Evolutionary conservation across 2,113 vertebrate species (phyloP).

Genomic region (Galbula dea): DNA sequence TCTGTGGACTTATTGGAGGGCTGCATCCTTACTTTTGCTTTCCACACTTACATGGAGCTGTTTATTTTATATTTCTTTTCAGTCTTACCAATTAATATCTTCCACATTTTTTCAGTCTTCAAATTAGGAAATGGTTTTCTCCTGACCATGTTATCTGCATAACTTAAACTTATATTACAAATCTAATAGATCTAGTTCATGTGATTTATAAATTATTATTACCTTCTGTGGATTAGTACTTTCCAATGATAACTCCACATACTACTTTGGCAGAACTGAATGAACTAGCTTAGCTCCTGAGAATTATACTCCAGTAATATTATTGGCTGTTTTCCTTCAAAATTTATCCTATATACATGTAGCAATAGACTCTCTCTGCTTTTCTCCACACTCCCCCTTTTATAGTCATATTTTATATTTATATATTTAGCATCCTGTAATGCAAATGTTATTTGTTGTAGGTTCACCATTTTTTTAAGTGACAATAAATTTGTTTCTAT

Average conservation of each 20-base stretch:
- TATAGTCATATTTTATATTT: not conserved
- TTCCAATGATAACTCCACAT: not conserved
- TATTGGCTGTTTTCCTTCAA: not conserved
- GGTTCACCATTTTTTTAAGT: not conserved
- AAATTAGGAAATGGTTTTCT: not conserved
- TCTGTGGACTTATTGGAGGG: not conserved
- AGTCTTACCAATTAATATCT: not conserved
- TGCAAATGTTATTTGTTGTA: not conserved
- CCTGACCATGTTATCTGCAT: accelerated
- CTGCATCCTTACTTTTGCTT: not conserved
- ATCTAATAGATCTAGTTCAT: not conserved
- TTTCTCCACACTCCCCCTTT: not conserved
- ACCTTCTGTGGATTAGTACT: not conserved
- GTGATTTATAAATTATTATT: not conserved
- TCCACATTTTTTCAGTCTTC: not conserved
- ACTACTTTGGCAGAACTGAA: not conserved
- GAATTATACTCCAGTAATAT: not conserved
- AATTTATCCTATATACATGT: not conserved
- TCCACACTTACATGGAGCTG: not conserved
- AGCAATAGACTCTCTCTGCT: not conserved
- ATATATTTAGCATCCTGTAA: not conserved
- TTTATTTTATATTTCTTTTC: not conserved
- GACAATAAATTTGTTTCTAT: not conserved
- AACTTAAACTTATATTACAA: not conserved
- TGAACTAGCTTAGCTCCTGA: not conserved